A percentile compares a stretch with the other conserved stretches of the same genome.
Conservation (phyloP, 1,140 invertebrate species). For the Apis dorsata region DNA sequence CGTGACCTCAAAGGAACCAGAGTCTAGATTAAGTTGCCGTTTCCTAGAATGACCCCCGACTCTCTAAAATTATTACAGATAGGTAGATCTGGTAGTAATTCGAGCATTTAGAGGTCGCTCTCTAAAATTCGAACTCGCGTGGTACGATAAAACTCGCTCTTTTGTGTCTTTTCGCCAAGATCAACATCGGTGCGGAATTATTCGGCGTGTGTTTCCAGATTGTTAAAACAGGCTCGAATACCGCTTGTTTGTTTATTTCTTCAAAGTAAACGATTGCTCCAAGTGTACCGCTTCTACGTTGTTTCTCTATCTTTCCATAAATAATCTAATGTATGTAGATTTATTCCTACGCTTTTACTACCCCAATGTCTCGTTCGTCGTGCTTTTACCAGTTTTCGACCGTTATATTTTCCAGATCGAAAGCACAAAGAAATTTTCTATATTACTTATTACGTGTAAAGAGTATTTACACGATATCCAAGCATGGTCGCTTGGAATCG, state of each 20-base stretch:
- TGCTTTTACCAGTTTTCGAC: constrained; percentile 13
- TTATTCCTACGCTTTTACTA: neutral
- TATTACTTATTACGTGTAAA: too few species aligned
- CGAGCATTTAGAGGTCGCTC: neutral
- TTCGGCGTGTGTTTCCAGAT: constrained; percentile 49
- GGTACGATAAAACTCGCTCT: neutral
- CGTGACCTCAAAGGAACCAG: constrained; percentile 30
- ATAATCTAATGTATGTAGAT: constrained; percentile 38
- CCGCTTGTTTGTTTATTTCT: constrained; percentile 59
- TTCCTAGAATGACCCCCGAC: constrained; percentile 25
- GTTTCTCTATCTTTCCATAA: constrained; percentile 53
- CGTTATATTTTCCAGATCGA: neutral
- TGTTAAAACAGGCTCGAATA: constrained; percentile 53
- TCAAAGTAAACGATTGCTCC: constrained; percentile 50
- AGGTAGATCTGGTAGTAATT: neutral
- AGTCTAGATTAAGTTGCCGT: constrained; percentile 4
- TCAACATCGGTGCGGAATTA: neutral
- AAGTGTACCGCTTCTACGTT: constrained; percentile 44
- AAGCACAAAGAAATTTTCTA: constrained; percentile 6
- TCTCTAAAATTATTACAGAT: constrained; percentile 9
- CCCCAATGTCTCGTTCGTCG: constrained; percentile 5
- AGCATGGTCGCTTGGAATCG: too few species aligned
- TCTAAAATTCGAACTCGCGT: neutral
- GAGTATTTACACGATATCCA: too few species aligned
- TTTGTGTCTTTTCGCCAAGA: neutral